Percentiles rank a stretch among this genome's conserved stretches.
Conservation (phyloP, 1,140 invertebrate genomes). For the Drosophila mauritiana region DNA sequence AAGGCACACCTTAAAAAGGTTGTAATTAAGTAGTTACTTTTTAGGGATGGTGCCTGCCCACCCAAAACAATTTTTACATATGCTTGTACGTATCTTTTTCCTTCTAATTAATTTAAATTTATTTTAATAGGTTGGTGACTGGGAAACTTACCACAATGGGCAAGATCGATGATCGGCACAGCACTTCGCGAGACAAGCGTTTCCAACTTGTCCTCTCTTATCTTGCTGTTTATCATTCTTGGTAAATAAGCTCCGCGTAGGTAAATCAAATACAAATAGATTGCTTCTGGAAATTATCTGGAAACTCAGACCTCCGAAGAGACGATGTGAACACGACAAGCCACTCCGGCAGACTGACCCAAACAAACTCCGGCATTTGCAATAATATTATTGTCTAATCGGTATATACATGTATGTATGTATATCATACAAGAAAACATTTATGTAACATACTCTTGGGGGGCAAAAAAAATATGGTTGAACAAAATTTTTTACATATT, state of each 20-base stretch:
- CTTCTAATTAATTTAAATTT: background rate
- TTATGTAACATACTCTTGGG: constrained; percentile 10
- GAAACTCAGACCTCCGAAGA: background rate
- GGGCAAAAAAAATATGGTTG: background rate
- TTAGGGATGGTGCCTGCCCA: background rate
- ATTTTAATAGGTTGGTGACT: background rate
- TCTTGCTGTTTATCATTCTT: constrained; percentile 75
- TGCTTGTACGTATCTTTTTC: background rate
- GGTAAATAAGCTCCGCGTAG: background rate
- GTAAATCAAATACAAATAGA: constrained; percentile 23
- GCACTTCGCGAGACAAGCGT: constrained; percentile 89
- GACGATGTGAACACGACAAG: constrained; percentile 35
- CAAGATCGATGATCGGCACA: constrained; percentile 90
- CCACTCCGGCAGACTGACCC: constrained; percentile 53
- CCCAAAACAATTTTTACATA: background rate
- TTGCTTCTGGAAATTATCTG: constrained; percentile 5
- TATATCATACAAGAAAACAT: background rate
- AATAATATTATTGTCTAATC: constrained; percentile 12
- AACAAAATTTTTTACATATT: too few species aligned
- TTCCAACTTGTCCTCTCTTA: constrained; percentile 82
- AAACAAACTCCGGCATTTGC: constrained; percentile 3
- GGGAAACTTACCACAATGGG: constrained; percentile 88
- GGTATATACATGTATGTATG: background rate
- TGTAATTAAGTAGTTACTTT: background rate
- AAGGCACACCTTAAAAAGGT: background rate